phyloP scores from a whole-genome alignment of 2,888 invertebrate species.

The Ophioninae sp. region DNA sequence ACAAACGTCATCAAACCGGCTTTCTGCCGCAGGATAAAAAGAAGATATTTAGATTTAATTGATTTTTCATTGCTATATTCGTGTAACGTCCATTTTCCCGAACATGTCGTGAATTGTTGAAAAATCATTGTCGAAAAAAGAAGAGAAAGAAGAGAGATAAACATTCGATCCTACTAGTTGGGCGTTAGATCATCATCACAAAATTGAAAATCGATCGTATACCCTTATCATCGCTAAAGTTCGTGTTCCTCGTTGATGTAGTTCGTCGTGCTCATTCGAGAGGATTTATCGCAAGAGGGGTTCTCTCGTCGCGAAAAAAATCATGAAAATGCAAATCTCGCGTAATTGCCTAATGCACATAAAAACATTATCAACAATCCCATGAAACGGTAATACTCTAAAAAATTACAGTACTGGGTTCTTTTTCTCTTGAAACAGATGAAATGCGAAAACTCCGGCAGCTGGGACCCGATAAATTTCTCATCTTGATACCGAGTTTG shows the following conservation, averaged over 20 bases:
- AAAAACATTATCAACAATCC: background rate
- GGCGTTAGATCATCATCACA: slow-evolving; percentile 12
- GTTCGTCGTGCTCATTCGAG: slow-evolving; percentile 31
- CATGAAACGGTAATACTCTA: background rate
- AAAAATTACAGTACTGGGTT: background rate
- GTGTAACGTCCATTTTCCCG: slow-evolving; percentile 60
- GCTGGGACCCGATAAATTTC: background rate
- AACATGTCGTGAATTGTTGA: slow-evolving; percentile 51
- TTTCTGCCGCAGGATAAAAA: slow-evolving; percentile 69
- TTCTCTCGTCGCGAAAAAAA: background rate
- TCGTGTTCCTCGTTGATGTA: slow-evolving; percentile 35
- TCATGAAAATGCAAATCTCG: background rate
- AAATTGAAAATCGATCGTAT: slow-evolving; percentile 4
- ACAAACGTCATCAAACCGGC: slow-evolving; percentile 57
- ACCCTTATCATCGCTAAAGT: slow-evolving; percentile 16
- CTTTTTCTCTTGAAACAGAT: background rate
- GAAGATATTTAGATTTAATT: slow-evolving; percentile 72
- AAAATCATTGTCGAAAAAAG: slow-evolving; percentile 43
- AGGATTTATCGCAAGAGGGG: background rate
- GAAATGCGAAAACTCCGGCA: background rate
- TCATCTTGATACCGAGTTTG: background rate
- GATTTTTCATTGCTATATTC: slow-evolving; percentile 66
- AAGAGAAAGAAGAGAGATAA: background rate
- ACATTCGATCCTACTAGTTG: slow-evolving; percentile 37
- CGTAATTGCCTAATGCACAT: background rate